Base-by-base conservation (phyloP, 2,888 invertebrate species). In the Oeneis ivallda region DNA sequence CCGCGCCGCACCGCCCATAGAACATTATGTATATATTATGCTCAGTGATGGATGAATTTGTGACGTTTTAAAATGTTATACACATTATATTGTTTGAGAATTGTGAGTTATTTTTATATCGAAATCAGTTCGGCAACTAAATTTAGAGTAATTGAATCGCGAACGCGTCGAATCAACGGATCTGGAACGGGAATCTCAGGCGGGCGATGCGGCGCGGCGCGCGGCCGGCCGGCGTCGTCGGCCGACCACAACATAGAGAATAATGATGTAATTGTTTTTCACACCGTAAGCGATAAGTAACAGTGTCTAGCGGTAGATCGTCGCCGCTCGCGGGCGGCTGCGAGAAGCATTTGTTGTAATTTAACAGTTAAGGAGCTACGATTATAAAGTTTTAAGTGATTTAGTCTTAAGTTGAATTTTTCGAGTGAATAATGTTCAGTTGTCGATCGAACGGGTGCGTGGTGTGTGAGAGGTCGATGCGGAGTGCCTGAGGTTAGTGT, bases 271-370 rank as follows among this genome's bases (percentile, higher is more conserved):
- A 82, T 87, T 84, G 84, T 88, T 88, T 89, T 86, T 85, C 87
- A 87, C 87, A 88, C 87, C 88, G 87, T 87, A 87, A 84, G 82
- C 85, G 83, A 86, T 89, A 88, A 89, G 88, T 88, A 86, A 84
- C 84, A 83, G 83, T 83, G 87, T 85, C 76, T 87, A 87, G 87
- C 83, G 82, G 86, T 87, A 86, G 86, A 82, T 77, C 75, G 81
- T 83, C 82, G 86, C 82, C 68, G 81, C 83, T 79, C 76, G 86
- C 85, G 87, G 89, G 87, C 86, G 88, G 85, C 87, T 87, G 86
- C 90, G 89, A 87, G 87, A 85, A 83, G 89, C 91, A 89, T 92
- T 91, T 90, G 90, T 91, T 91, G 88, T 91, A 89, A 88, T 84
- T 87, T 87, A 88, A 89, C 89, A 85, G 79, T 83, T 90, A 91